Evolutionary conservation across 2,113 vertebrate species (phyloP), one percentile per base, ranked within the genome.

Genomic region (Nerophis ophidion): DNA sequence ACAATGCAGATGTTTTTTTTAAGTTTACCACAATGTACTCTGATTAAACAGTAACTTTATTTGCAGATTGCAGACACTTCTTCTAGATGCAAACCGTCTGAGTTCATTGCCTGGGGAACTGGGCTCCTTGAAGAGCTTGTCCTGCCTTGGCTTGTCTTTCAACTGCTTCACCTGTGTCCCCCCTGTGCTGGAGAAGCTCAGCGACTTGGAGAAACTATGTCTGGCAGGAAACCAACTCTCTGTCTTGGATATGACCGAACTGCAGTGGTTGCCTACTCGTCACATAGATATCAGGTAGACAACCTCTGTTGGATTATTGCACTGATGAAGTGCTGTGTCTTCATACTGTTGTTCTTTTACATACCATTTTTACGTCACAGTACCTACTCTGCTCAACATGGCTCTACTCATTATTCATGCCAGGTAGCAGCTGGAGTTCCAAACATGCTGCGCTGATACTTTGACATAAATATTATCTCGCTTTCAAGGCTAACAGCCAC

Each of bases 91-190:
- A 15, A 99, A 99, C 87, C 88, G 84, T 60, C 91, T 99, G 56
- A 86, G 81, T 17, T 86, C 83, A 8, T 90, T 99, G 76, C 95
- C 96, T 7, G 77, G 65, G 11, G 94, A 95, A 76, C 73, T 99
- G 85, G 91, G 91, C 79, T 92, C 85, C 51, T 91, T 98, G 88
- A 90, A 90, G 62, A 88, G 89, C 48, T 92, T 99, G 63, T 90
- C 81, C 80, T 98, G 96, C 17, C 87, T 98, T 10, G 92, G 97
- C 62, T 87, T 99, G 63, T 97, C 96, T 82, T 99, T 99, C 87
- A 99, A 99, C 8, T 88, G 91, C 60, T 98, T 99, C 89, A 84
- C 81, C 49, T 71, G 86, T 77, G 81, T 95, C 64, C 94, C 95
- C 2, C 81, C 88, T 4, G 89, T 98, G 8, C 75, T 98, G 81